These are phyloP conservation scores for Trochalopteron elliotii DNA, from an alignment of 2,113 vertebrate genomes.

Conservation along the genomic window DNA sequence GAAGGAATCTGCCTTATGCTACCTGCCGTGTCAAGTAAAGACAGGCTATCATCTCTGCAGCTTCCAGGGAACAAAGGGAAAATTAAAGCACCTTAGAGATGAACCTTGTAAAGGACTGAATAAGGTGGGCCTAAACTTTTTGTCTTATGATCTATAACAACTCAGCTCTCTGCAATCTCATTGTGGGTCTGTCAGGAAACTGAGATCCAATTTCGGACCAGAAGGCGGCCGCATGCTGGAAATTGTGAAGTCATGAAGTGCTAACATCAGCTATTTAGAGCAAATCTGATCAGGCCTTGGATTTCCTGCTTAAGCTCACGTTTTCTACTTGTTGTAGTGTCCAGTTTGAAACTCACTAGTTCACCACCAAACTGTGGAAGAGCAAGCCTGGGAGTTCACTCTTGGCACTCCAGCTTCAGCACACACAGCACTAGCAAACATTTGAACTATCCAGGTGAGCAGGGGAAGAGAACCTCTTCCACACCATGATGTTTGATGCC, in stretches of 20 bases:
- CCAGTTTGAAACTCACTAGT: not conserved
- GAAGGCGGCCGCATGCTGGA: not conserved
- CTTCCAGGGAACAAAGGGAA: not conserved
- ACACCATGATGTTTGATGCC: accelerated
- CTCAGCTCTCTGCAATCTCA: not conserved
- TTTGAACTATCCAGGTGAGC: not conserved
- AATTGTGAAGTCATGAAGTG: not conserved
- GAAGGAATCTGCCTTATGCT: not conserved
- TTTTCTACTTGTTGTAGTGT: not conserved
- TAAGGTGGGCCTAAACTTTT: not conserved
- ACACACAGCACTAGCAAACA: not conserved
- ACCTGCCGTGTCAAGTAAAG: not conserved
- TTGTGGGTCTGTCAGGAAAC: not conserved
- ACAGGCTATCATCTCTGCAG: not conserved
- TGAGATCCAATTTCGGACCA: not conserved
- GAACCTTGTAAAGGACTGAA: not conserved
- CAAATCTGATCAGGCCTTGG: not conserved
- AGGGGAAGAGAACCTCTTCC: not conserved
- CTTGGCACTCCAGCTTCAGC: not conserved
- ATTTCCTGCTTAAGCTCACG: not conserved
- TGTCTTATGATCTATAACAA: not conserved
- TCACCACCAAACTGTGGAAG: not conserved
- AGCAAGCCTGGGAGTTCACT: not conserved
- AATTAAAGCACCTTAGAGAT: not conserved
- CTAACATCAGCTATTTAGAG: not conserved